Percentiles rank a stretch among this genome's conserved stretches.
Conservation (phyloP, 2,888 invertebrate species). For the Lamellibrachia satsuma region DNA sequence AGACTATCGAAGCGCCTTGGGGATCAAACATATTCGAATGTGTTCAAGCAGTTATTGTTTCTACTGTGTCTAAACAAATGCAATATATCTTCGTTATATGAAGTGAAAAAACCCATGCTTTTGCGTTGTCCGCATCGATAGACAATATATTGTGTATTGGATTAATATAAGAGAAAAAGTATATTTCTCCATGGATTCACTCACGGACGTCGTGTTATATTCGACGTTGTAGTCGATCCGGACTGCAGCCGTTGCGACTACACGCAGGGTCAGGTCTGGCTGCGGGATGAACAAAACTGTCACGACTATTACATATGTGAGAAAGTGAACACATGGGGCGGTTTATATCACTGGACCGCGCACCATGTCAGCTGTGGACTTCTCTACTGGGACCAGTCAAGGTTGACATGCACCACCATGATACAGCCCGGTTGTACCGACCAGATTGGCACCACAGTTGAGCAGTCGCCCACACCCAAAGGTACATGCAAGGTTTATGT, state of each 20-base stretch:
- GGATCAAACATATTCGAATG: no score
- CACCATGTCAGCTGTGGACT: slow-evolving; percentile 4
- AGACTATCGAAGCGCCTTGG: no score
- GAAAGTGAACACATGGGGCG: not conserved
- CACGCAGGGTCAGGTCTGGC: slow-evolving; percentile 3
- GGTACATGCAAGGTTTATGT: not conserved
- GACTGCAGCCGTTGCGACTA: not conserved
- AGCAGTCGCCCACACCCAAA: not conserved
- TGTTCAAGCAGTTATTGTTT: no score
- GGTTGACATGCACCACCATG: not conserved
- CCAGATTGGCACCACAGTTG: not conserved
- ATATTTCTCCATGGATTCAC: no score
- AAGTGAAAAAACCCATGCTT: no score
- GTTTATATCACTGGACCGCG: not conserved
- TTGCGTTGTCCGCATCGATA: no score
- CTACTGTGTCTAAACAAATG: no score
- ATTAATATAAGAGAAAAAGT: no score
- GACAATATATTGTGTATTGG: no score
- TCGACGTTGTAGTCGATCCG: not conserved
- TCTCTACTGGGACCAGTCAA: not conserved
- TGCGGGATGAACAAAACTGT: not conserved
- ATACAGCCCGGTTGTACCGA: not conserved
- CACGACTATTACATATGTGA: not conserved
- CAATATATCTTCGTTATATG: no score
- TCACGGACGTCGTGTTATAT: no score